phyloP scores from a whole-genome alignment of 2,888 invertebrate species.

The Ganaspis brasiliensis region DNA sequence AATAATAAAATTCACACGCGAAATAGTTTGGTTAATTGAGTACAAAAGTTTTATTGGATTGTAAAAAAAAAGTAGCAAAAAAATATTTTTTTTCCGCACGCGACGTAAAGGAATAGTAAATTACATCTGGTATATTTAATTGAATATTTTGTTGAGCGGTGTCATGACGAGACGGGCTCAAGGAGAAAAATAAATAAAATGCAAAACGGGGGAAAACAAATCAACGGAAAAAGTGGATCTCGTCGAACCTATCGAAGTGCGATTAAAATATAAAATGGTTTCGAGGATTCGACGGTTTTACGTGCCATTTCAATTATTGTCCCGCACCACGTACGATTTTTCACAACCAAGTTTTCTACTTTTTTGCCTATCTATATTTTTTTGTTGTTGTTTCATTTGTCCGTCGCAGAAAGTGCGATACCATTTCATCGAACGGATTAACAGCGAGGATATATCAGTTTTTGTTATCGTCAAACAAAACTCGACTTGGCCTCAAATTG shows the following conservation, averaged over 20 bases:
- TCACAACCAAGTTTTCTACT: constrained; percentile 63
- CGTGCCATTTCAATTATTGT: constrained; percentile 77
- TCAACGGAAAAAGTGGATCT: constrained; percentile 49
- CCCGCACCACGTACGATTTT: constrained; percentile 72
- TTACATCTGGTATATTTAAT: constrained; percentile 16
- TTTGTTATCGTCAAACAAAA: background rate
- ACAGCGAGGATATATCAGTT: constrained; percentile 18
- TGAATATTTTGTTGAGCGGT: constrained; percentile 34
- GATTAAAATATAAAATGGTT: constrained; percentile 78
- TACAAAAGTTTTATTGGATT: too few species aligned
- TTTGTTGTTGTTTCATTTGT: constrained; percentile 66
- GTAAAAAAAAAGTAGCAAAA: too few species aligned
- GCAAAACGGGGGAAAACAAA: constrained; percentile 37
- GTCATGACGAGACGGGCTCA: constrained; percentile 21
- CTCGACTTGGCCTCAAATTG: background rate
- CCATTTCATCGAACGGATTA: constrained; percentile 71
- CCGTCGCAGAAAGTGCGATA: constrained; percentile 75
- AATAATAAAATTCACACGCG: too few species aligned
- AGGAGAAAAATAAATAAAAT: constrained; percentile 42
- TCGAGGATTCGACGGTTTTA: constrained; percentile 76
- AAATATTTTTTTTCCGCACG: too few species aligned
- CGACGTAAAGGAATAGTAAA: background rate
- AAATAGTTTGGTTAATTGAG: too few species aligned
- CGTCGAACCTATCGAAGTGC: constrained; percentile 70
- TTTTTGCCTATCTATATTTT: constrained; percentile 54